These are phyloP conservation scores for Belonocnema kinseyi DNA, from an alignment of 1,140 invertebrate species.

Conservation along the genomic window DNA sequence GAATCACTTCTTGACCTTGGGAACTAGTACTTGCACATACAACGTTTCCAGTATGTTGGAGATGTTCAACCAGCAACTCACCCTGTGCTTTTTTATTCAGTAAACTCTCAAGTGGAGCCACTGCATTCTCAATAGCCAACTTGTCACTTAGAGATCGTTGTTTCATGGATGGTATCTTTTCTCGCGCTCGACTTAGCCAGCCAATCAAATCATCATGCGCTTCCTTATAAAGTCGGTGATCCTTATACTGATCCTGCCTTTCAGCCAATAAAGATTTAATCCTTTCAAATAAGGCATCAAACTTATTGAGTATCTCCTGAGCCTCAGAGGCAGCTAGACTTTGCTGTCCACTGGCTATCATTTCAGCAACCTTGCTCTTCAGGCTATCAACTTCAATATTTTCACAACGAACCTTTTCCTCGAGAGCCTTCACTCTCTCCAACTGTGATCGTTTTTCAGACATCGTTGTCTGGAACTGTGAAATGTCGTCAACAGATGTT, in stretches of 20 bases:
- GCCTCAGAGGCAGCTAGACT: constrained; percentile 88
- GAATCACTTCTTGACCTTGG: constrained; percentile 87
- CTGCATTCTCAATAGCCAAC: constrained; percentile 90
- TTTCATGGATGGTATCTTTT: constrained; percentile 91
- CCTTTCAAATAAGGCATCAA: constrained; percentile 76
- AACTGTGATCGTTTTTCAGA: constrained; percentile 90
- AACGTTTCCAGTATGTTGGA: constrained; percentile 90
- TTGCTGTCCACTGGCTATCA: constrained; percentile 90
- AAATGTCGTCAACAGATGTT: constrained; percentile 82
- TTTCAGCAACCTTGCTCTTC: constrained; percentile 90
- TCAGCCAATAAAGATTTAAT: constrained; percentile 80
- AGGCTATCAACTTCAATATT: constrained; percentile 94
- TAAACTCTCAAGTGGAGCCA: constrained; percentile 89
- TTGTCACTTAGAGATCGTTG: constrained; percentile 91
- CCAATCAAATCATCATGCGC: constrained; percentile 90
- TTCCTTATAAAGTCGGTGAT: constrained; percentile 92
- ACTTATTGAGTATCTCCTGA: constrained; percentile 85
- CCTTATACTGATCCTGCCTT: constrained; percentile 89
- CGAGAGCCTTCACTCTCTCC: constrained; percentile 89
- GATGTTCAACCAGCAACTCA: constrained; percentile 89
- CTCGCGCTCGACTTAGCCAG: constrained; percentile 89
- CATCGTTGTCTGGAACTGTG: constrained; percentile 86
- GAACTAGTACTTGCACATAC: constrained; percentile 88
- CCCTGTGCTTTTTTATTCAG: constrained; percentile 94
- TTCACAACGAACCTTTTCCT: constrained; percentile 93